phyloP scores from a whole-genome alignment of 2,113 vertebrate genomes.

The Ammodytes marinus region DNA sequence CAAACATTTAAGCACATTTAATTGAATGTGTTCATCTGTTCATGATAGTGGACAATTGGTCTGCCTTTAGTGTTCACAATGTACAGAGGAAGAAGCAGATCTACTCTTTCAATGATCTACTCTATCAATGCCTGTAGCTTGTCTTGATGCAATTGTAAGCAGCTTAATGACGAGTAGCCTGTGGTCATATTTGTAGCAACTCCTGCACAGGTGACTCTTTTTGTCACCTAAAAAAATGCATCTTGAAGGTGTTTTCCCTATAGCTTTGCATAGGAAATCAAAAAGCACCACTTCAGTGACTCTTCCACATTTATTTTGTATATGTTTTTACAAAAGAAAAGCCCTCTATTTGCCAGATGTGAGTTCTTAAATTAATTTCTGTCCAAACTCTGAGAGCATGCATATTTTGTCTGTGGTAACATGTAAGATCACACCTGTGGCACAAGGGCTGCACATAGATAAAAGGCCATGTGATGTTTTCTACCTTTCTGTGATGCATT shows the following conservation, averaged over 20 bases:
- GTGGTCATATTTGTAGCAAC: constrained; percentile 66
- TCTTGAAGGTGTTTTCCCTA: constrained; percentile 50
- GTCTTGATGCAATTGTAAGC: constrained; percentile 32
- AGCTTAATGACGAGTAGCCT: constrained; percentile 23
- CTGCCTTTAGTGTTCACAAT: constrained; percentile 6
- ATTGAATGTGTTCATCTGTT: constrained; percentile 2
- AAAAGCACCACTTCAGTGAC: constrained; percentile 43
- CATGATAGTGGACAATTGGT: neutral
- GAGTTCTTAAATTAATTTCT: neutral
- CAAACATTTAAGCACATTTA: constrained; percentile 34
- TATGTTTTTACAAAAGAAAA: constrained; percentile 23
- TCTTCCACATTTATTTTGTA: constrained; percentile 23
- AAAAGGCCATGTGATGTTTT: constrained; percentile 24
- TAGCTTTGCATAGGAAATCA: constrained; percentile 34
- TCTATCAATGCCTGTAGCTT: constrained; percentile 49
- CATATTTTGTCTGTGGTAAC: constrained; percentile 15
- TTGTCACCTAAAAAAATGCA: constrained; percentile 44
- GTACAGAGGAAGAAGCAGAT: constrained; percentile 3
- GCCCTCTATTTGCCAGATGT: constrained; percentile 22
- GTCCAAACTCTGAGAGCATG: neutral
- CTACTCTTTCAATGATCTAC: neutral
- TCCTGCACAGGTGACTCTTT: constrained; percentile 21
- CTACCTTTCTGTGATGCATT: constrained; percentile 40
- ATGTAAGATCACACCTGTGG: constrained; percentile 12
- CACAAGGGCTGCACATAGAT: constrained; percentile 18